phyloP scores from a whole-genome alignment of 2,888 invertebrate genomes.

The Petrolisthes manimaculis region DNA sequence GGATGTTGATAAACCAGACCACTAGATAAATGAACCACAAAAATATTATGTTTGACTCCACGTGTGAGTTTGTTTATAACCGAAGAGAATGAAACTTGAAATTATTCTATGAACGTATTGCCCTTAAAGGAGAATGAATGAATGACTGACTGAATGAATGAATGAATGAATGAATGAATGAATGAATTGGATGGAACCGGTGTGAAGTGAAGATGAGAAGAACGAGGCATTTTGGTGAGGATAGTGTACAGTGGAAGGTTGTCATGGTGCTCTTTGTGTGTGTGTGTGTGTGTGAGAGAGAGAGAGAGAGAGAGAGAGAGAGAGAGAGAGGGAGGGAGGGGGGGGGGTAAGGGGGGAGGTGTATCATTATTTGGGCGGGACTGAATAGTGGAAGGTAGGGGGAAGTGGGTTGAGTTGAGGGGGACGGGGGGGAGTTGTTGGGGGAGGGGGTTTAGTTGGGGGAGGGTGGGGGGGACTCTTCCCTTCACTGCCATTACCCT shows the following conservation, averaged over 20 bases:
- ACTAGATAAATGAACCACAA: no score
- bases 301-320: background rate
- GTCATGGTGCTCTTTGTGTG: background rate
- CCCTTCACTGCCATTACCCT: background rate
- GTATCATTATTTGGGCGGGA: background rate
- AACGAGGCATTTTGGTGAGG: background rate
- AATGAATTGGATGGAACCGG: background rate
- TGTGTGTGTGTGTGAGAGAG: constrained; percentile 13
- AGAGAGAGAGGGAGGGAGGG: constrained; percentile 13
- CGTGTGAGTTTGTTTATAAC: no score
- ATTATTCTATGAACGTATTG: background rate
- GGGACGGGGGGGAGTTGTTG: background rate
- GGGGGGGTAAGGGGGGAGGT: constrained; percentile 5
- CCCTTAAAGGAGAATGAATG: background rate
- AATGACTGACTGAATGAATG: background rate
- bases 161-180: background rate
- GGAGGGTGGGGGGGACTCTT: background rate
- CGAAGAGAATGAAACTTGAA: background rate
- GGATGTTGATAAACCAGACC: no score
- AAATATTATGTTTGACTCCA: no score
- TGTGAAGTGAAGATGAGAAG: background rate
- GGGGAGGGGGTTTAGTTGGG: background rate
- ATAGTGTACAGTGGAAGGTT: background rate
- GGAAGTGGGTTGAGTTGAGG: background rate
- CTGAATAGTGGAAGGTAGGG: background rate